Percentiles rank a stretch among this genome's conserved stretches.
Conservation (phyloP, 1,140 invertebrate genomes). For the Bacillus rossius region DNA sequence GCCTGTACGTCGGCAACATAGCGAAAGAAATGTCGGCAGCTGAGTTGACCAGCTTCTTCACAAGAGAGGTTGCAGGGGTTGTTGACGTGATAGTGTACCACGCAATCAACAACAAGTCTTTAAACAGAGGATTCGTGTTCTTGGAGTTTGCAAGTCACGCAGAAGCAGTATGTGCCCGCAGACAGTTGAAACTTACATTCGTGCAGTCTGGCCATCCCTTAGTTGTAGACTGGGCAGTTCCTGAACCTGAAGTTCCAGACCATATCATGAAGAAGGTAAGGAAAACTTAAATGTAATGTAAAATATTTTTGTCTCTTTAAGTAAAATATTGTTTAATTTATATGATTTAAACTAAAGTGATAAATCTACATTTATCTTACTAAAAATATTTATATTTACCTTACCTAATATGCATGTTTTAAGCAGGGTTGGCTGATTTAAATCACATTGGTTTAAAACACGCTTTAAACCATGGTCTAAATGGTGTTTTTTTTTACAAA, state of each 20-base stretch:
- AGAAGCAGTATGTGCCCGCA: constrained; percentile 71
- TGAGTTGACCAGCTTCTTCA: constrained; percentile 64
- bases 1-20: constrained; percentile 79
- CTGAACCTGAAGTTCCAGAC: constrained; percentile 68
- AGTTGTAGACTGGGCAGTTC: constrained; percentile 83
- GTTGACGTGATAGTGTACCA: constrained; percentile 71
- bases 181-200: constrained; percentile 65
- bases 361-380: too few species aligned
- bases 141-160: constrained; percentile 80
- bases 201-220: constrained; percentile 67
- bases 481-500: too few species aligned
- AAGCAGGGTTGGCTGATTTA: too few species aligned
- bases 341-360: too few species aligned
- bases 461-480: too few species aligned
- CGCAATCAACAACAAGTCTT: constrained; percentile 50
- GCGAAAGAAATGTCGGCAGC: constrained; percentile 60
- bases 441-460: too few species aligned
- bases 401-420: too few species aligned
- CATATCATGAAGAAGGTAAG: constrained; percentile 63
- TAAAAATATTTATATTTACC: too few species aligned
- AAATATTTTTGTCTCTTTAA: too few species aligned
- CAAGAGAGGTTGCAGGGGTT: constrained; percentile 61
- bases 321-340: too few species aligned
- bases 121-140: constrained; percentile 81
- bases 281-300: too few species aligned